Evolutionary conservation across 2,888 invertebrate species (phyloP), one percentile per base, ranked within the genome.

Genomic region (Plebejus argus): DNA sequence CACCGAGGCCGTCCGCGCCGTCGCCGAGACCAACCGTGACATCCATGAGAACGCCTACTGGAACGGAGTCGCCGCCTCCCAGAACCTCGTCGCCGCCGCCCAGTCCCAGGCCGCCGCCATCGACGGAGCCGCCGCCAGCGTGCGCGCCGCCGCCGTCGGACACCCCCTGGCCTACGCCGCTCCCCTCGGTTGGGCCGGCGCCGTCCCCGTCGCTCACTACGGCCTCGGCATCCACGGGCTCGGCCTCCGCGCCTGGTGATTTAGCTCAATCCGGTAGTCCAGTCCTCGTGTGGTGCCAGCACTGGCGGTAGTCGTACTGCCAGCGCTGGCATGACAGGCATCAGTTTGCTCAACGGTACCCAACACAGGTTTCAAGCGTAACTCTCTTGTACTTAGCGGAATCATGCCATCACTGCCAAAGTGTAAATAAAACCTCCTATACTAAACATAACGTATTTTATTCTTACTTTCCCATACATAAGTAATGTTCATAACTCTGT

Each of bases 391-490:
- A 91, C 88, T 91, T 91, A 86, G 82, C 83, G 85, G 85, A 86
- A 89, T 87, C 86, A 91, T 89, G 90, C 91, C 91, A 92, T 91
- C 93, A 94, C 93, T 93, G 93, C 93, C 93, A 94, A 93, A 94
- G 93, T 93, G 93, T 93, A 91, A 93, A 93, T 92, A 93, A 93
- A 93, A 87, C 91, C 89, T 83, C 84, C 85, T 86, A 83, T 2
- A n/a, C 88, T 85, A 86, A 84, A 75, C 72, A 56, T 23, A 18
- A 77, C 18, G 28, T n/a, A 74, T 74, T 74, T 74, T 53, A 72
- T 74, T 72, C 20, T 1, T 20, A 20, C 20, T 72, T 39, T 10
- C 39, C 23, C 12, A 66, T 28, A 33, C 66, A 12, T 23, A 23
- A 23, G 61, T 61, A 28, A 61, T 45, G 45, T 45, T 28, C 53